phyloP scores from a whole-genome alignment of 2,888 invertebrate species.

The Caenorhabditis doughertyi region DNA sequence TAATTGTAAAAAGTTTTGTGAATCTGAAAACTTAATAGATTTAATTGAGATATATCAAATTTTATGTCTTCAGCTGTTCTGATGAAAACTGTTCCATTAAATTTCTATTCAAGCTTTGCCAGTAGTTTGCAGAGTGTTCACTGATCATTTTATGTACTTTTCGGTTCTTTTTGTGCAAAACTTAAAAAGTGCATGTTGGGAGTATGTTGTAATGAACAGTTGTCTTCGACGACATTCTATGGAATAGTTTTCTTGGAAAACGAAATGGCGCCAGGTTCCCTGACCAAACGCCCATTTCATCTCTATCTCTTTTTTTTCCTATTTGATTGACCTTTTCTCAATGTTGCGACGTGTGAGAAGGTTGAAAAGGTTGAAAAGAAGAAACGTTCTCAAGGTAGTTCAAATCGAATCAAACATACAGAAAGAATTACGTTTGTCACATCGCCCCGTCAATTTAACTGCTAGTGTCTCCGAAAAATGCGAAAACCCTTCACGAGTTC shows the following conservation, averaged over 20 bases:
- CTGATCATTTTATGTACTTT: too few relatives aligned
- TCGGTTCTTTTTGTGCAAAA: background rate
- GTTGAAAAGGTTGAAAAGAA: slow-evolving; percentile 16
- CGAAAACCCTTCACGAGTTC: slow-evolving; percentile 41
- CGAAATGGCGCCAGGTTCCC: background rate
- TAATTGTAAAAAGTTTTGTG: too few relatives aligned
- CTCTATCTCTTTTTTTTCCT: background rate
- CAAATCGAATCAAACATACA: slow-evolving; percentile 51
- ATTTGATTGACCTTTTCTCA: slow-evolving; percentile 29
- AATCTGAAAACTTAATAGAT: too few relatives aligned
- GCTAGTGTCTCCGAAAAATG: slow-evolving; percentile 35
- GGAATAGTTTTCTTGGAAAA: background rate
- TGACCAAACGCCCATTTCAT: slow-evolving; percentile 10
- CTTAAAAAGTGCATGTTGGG: background rate
- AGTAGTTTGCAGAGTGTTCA: too few relatives aligned
- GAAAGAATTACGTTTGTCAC: slow-evolving; percentile 55
- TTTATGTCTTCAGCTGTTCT: too few relatives aligned
- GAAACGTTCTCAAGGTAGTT: slow-evolving; percentile 61
- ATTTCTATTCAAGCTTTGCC: background rate
- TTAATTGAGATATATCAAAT: too few relatives aligned
- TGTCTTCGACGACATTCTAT: background rate
- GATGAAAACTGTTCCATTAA: too few relatives aligned
- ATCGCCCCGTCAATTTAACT: slow-evolving; percentile 47
- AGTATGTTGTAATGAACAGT: background rate
- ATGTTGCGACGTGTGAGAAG: background rate